Evolutionary conservation across 2,797 vertebrate genomes (phyloP), one percentile per base, ranked within the genome.

Genomic region (Cyprinodon diabolis): DNA sequence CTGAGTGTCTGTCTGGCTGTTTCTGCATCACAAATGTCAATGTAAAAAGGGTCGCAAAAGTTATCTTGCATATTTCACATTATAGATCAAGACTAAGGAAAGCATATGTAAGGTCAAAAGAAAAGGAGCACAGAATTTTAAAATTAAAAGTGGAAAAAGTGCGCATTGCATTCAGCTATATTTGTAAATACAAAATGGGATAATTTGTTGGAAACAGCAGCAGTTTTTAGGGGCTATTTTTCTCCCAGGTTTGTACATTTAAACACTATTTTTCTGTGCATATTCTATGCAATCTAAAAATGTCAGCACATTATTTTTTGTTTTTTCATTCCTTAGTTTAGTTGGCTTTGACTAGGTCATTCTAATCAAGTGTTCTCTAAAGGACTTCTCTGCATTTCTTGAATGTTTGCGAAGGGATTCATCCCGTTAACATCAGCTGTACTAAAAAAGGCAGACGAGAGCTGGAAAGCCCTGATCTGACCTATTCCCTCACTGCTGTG

Each of bases 1-100:
- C 66, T 76, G 6, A n/a, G 49, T 79, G 19, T 43, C 45, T 63
- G 1, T 49, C 72, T 69, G 72, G 52, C 15, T 6, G 11, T 76
- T 70, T 81, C 47, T 62, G 45, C 10, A 3, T 57, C n/a, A 3
- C 54, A 48, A 54, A 6, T 19, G 21, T 10, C 40, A 43, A 43
- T 63, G n/a, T 21, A 21, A 35, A 40, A 60, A 17, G 57, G 7
- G 19, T n/a, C n/a, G 52, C 52, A 54, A n/a, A 54, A 43, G 37
- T 43, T 21, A 19, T 63, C 40, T 40, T 40, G 6, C 21, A 45
- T 45, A 7, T 40, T 62, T 62, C 4, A 62, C 40, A 19, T 62
- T 1, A 9, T 17, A 40, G 9, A 10, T 8, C 17, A 21, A 62
- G 58, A 40, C 35, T 40, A 40, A 40, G 58, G 37, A 62, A 19